Evolutionary conservation across 2,888 invertebrate species (phyloP).

Genomic region (Neoscelio sp.): DNA sequence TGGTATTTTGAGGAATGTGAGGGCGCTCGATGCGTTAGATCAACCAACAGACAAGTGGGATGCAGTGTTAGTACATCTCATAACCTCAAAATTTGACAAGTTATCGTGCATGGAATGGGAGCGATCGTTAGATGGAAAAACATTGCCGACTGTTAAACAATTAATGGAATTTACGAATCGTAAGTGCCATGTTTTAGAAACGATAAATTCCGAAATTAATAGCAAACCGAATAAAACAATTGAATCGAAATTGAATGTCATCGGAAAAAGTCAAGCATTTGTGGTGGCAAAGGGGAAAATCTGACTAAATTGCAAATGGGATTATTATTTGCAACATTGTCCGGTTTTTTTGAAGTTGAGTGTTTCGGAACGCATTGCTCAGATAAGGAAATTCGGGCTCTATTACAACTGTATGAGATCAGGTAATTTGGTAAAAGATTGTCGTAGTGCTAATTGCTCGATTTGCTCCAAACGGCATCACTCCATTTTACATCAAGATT

Average conservation of each 20-base stretch:
- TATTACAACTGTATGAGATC: conserved; percentile 9
- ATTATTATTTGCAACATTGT: conserved; percentile 14
- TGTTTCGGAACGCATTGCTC: neutral
- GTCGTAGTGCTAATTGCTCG: neutral
- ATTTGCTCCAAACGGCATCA: conserved; percentile 5
- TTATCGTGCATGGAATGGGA: neutral
- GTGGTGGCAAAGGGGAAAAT: neutral
- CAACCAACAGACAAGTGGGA: conserved; percentile 21
- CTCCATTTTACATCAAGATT: neutral
- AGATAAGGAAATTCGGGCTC: neutral
- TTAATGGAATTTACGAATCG: neutral
- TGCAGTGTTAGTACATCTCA: neutral
- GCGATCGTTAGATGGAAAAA: neutral
- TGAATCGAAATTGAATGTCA: no score
- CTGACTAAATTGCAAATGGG: neutral
- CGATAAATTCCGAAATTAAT: neutral
- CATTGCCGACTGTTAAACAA: neutral
- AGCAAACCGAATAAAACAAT: neutral
- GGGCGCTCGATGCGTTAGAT: neutral
- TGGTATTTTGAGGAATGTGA: neutral
- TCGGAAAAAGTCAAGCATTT: neutral
- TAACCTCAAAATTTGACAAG: conserved; percentile 17
- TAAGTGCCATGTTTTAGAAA: neutral
- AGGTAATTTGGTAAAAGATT: neutral
- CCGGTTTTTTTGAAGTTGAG: conserved; percentile 16